These are phyloP conservation scores for Rhagonycha lutea DNA, from an alignment of 2,888 invertebrate genomes.

Conservation along the genomic window DNA sequence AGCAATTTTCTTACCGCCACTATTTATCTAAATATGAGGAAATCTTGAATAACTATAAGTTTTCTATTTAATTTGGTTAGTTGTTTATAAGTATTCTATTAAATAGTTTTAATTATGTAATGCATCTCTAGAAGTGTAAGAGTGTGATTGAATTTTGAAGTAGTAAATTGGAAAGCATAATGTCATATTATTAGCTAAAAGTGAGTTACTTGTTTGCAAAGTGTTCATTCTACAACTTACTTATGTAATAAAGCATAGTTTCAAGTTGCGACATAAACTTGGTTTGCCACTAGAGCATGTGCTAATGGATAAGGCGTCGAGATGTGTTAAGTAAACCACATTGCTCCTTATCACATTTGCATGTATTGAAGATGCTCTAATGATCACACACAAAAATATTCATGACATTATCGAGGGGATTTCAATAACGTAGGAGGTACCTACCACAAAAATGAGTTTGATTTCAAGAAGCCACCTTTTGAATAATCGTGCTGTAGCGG, in stretches of 20 bases:
- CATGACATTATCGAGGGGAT: background rate
- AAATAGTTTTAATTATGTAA: background rate
- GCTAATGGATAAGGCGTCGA: constrained; percentile 18
- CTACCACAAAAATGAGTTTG: background rate
- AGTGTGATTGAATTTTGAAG: background rate
- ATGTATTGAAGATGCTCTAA: constrained; percentile 8
- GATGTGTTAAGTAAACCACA: constrained; percentile 13
- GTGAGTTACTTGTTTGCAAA: background rate
- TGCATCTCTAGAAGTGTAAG: background rate
- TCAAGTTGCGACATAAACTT: constrained; percentile 10
- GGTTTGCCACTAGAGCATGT: constrained; percentile 15
- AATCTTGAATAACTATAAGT: no score
- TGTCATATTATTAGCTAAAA: background rate
- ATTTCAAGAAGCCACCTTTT: background rate
- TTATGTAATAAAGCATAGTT: background rate
- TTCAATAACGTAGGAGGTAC: background rate
- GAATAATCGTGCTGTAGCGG: background rate
- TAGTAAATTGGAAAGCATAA: background rate
- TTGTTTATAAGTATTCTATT: no score
- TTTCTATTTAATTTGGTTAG: no score
- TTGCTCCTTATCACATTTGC: constrained; percentile 14
- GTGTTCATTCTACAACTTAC: constrained; percentile 2
- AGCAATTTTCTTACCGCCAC: no score
- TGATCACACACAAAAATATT: background rate
- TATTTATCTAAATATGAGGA: no score